These are phyloP conservation scores for Limnephilus auricula DNA, from an alignment of 2,888 invertebrate genomes.

Conservation along the genomic window DNA sequence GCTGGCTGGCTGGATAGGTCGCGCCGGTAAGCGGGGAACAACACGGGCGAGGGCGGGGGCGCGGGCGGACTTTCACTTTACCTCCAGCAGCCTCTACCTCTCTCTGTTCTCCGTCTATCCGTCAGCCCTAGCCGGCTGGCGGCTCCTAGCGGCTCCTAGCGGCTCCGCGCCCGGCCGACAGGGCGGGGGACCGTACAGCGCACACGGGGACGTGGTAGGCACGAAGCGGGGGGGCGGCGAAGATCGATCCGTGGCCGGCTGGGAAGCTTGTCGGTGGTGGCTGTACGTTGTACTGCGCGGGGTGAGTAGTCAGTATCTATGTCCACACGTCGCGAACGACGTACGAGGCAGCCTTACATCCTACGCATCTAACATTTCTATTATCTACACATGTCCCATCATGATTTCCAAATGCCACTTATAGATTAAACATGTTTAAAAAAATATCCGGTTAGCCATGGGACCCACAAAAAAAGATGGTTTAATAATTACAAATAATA, in stretches of 20 bases:
- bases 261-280: slow-evolving; percentile 49
- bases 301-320: background rate
- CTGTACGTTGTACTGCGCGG: background rate
- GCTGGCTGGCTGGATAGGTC: background rate
- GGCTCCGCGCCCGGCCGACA: slow-evolving; percentile 8
- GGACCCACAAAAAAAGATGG: background rate
- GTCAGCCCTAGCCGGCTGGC: slow-evolving; percentile 19
- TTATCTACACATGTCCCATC: too few relatives aligned
- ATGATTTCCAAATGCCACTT: too few relatives aligned
- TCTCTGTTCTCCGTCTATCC: slow-evolving; percentile 39
- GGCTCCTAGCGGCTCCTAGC: background rate
- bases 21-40: slow-evolving; percentile 17
- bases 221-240: slow-evolving; percentile 44
- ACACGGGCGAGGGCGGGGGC: slow-evolving; percentile 32
- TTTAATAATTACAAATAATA: background rate
- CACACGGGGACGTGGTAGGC: slow-evolving; percentile 28
- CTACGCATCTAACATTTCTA: background rate
- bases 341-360: background rate
- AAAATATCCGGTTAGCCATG: too few relatives aligned
- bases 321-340: background rate
- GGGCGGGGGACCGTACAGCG: slow-evolving; percentile 22
- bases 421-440: too few relatives aligned
- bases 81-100: slow-evolving; percentile 52
- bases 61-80: slow-evolving; percentile 57
- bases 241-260: slow-evolving; percentile 60